phyloP scores from a whole-genome alignment of 1,140 invertebrate genomes.

The Oncopodura yosiiana region DNA sequence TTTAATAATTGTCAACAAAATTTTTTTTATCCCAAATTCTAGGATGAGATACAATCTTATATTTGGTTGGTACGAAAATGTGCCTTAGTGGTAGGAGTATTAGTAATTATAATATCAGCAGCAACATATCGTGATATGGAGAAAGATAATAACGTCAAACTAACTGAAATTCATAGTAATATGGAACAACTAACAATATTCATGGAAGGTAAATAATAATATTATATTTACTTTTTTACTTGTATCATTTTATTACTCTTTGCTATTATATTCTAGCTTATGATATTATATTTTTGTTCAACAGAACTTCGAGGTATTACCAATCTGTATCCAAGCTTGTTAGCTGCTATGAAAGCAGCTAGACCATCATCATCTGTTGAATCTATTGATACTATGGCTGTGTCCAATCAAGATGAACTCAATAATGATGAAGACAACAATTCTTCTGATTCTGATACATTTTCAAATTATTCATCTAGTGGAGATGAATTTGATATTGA shows the following conservation, averaged over 20 bases:
- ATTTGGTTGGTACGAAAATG: constrained; percentile 39
- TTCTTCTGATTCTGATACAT: constrained; percentile 6
- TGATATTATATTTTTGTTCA: background rate
- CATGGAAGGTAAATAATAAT: constrained; percentile 38
- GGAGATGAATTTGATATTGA: constrained; percentile 7
- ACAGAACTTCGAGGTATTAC: background rate
- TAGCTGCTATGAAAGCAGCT: too few species aligned
- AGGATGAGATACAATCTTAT: constrained; percentile 37
- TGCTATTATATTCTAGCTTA: background rate
- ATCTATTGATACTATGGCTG: background rate
- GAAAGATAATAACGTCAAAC: constrained; percentile 38
- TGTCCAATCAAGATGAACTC: background rate
- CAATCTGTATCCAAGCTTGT: background rate
- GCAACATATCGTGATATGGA: constrained; percentile 40
- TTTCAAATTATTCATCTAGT: constrained; percentile 1
- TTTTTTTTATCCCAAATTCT: constrained; percentile 16
- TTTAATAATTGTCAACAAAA: background rate
- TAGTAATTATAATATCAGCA: constrained; percentile 35
- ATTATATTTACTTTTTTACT: constrained; percentile 25
- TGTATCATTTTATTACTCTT: background rate
- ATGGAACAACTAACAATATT: constrained; percentile 1
- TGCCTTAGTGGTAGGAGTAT: constrained; percentile 29
- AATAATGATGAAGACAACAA: background rate
- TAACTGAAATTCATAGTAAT: constrained; percentile 37
- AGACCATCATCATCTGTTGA: too few species aligned